These are phyloP conservation scores for Baronia brevicornis DNA, from an alignment of 2,888 invertebrate genomes.

Conservation along the genomic window DNA sequence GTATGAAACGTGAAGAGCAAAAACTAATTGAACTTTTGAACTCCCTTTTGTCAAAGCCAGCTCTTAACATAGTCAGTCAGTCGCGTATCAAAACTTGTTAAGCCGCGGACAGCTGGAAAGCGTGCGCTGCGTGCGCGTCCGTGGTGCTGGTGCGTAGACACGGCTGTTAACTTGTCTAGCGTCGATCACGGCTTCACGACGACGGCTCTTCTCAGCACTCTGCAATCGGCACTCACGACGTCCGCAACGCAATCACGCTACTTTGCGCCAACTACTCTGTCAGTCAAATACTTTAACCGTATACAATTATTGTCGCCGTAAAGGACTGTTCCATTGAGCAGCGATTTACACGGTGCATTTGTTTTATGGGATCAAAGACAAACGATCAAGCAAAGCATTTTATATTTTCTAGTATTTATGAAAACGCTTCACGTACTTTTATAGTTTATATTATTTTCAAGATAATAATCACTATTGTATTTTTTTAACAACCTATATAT, in stretches of 20 bases:
- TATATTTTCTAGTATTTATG: too few relatives aligned
- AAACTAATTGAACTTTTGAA: too few relatives aligned
- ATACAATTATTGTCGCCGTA: constrained; percentile 21
- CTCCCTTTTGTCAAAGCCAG: not conserved
- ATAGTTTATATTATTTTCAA: too few relatives aligned
- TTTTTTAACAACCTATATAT: too few relatives aligned
- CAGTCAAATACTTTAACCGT: constrained; percentile 25
- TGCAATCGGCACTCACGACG: constrained; percentile 23
- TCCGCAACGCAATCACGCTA: constrained; percentile 21
- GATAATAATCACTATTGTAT: too few relatives aligned
- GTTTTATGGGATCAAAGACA: too few relatives aligned
- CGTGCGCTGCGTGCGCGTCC: constrained; percentile 12
- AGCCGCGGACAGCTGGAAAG: constrained; percentile 17
- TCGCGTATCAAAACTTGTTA: constrained; percentile 5
- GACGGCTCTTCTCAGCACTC: constrained; percentile 26
- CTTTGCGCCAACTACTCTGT: constrained; percentile 27
- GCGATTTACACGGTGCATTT: constrained; percentile 2
- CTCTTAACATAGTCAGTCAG: constrained; percentile 2
- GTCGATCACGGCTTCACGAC: constrained; percentile 19
- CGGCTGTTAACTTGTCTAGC: constrained; percentile 14
- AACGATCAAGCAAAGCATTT: too few relatives aligned
- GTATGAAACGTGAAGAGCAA: too few relatives aligned
- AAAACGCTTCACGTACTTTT: too few relatives aligned
- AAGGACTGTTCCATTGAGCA: not conserved
- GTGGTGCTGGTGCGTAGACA: constrained; percentile 2